Conservation (phyloP, 2,113 vertebrate species). For the Pteronura brasiliensis region DNA sequence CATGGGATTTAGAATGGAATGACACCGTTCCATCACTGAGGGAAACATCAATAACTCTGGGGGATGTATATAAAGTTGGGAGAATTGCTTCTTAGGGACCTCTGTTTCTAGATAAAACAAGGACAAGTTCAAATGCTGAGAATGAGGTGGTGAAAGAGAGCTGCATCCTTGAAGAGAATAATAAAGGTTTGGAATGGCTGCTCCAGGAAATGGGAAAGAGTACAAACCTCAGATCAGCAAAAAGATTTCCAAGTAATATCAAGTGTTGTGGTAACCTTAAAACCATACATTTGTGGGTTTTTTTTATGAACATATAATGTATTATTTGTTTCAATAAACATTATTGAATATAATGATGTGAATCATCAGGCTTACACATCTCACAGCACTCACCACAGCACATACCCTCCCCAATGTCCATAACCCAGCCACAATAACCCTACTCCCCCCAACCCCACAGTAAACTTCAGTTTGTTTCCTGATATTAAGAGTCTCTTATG, state of each 20-base stretch:
- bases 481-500: too few species aligned
- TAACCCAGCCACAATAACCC: too few species aligned
- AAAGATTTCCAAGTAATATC: neutral
- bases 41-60: neutral
- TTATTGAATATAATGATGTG: too few species aligned
- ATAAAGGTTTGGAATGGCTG: neutral
- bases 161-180: neutral
- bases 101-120: neutral
- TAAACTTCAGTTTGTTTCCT: too few species aligned
- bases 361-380: too few species aligned
- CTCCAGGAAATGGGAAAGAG: neutral
- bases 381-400: too few species aligned
- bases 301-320: too few species aligned
- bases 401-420: too few species aligned
- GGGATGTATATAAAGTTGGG: neutral
- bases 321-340: too few species aligned
- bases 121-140: neutral
- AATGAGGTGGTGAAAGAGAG: neutral
- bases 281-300: neutral
- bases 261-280: neutral
- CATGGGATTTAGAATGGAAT: neutral
- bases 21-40: neutral
- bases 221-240: neutral
- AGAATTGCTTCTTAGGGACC: neutral
- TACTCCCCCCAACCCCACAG: too few species aligned